Conservation (phyloP, 2,113 vertebrate genomes). For the Hucho hucho region DNA sequence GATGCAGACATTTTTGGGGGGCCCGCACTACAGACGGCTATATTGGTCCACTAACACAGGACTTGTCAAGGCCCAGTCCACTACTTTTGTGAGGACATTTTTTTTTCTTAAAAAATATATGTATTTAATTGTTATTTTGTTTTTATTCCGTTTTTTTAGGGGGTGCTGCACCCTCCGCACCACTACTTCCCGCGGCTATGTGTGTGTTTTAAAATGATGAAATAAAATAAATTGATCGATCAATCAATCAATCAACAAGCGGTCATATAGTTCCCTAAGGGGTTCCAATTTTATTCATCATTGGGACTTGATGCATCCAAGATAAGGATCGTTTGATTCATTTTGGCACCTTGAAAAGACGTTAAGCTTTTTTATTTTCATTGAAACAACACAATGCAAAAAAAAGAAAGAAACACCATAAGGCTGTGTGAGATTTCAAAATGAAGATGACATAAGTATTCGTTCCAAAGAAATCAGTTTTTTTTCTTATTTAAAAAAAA, state of each 20-base stretch:
- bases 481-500: conserved; percentile 34
- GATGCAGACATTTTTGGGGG: too few relatives aligned
- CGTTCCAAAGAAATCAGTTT: conserved; percentile 46
- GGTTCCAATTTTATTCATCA: conserved; percentile 70
- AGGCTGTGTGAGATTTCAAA: conserved; percentile 61
- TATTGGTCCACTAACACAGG: too few relatives aligned
- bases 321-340: conserved; percentile 69
- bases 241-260: conserved; percentile 29
- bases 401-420: conserved; percentile 54
- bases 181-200: too few relatives aligned
- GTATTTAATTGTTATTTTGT: too few relatives aligned
- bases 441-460: conserved; percentile 19
- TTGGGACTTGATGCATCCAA: conserved; percentile 74
- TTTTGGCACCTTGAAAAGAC: conserved; percentile 73
- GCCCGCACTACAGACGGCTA: too few relatives aligned
- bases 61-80: too few relatives aligned
- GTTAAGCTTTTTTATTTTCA: conserved; percentile 61
- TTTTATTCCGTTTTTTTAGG: too few relatives aligned
- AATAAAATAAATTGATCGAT: too few relatives aligned
- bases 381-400: conserved; percentile 68
- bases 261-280: conserved; percentile 56
- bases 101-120: too few relatives aligned
- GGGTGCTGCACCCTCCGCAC: too few relatives aligned
- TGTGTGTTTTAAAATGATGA: too few relatives aligned
- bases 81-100: too few relatives aligned